Evolutionary conservation across 2,888 invertebrate genomes (phyloP), one percentile per base, ranked within the genome.

Genomic region (Dioctria rufipes): DNA sequence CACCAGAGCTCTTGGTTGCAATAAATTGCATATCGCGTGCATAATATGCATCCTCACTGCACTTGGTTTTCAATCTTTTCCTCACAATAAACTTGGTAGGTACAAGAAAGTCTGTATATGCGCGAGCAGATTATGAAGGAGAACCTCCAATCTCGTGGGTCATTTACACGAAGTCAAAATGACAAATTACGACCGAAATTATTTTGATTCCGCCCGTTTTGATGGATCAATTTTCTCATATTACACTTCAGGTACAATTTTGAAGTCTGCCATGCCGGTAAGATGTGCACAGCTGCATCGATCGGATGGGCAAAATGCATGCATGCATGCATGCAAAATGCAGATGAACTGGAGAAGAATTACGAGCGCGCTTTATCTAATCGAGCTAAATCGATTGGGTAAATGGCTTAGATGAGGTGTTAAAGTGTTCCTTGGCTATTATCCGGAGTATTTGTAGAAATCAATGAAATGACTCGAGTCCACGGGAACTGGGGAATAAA

Each of bases 1-100:
- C 60, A 13, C 60, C 58, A 42, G 58, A 46, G 63, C 60, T 75
- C 75, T 61, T 61, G 75, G 49, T 63, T 77, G 77, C 77, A 61
- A 77, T 77, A 77, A 77, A 77, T 77, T 77, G 77, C 77, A 77
- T 77, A 77, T 77, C 63, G 77, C 77, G 63, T 77, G 77, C 77
- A 77, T 77, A 25, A 25, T 25, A 77, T 77, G 77, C 77, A 77
- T 77, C 63, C 46, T 46, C 3, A 37, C 13, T 49, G 63, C 46
- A 25, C 5, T 51, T 71, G 37, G n/a, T 46, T 49, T 51, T 77
- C 49, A 63, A 77, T 77, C 61, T 77, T 60, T 46, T 61, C 2
- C 63, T 63, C 13, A 49, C 49, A 58, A 43, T 77, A 63, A 25
- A 25, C 25, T 25, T 25, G 25, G 25, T 43, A 77, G 73, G 58